Base-by-base conservation (phyloP, 37 sponge, comb jelly and placozoan species). In the Ianthella basta region DNA sequence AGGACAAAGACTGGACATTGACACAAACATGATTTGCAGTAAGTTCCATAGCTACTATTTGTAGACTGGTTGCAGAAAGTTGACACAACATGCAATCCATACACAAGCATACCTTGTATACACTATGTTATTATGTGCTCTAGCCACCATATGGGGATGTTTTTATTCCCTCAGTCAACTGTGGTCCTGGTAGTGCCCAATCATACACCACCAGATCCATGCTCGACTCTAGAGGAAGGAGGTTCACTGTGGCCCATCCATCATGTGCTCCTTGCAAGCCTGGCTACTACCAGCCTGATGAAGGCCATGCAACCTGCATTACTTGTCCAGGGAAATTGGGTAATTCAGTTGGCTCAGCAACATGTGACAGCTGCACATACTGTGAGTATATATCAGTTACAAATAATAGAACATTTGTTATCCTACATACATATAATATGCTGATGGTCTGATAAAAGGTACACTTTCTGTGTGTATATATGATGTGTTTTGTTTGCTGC, bases 291-390 rank as follows among this genome's bases (percentile, higher is more conserved):
- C 73, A 72, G 73, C 10, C 38, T 20, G 19, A 19, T 30, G 40
- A 72, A 30, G 73, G 73, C 32, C 8, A 72, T 12, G 73, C 32
- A 33, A 38, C 20, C 19, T 72, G 73, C 36, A 33, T 30, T 30
- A 40, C 73, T 21, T 72, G 73, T 37, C 73, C 73, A 33, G 73
- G 73, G 41, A 72, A 72, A 19, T 12, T 72, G 8, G 73, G 73
- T 13, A 72, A 23, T 33, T 30, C 20, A 20, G 36, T 21, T 34
- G 73, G 41, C 16, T 33, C 66, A 64, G 73, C 35, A 72, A 30
- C 41, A 38, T 38, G 73, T 30, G 73, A 72, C 18, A 40, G 40
- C 30, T 72, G 73, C 36, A 37, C 41, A 37, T 72, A 72, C 73
- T 38, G 73, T 72, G 36, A 72, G 73, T 15, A 15, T 57, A 57